A percentile compares a stretch with the other conserved stretches of the same genome.
phyloP scores from a whole-genome alignment of 2,888 invertebrate genomes.

The Neoitamus cyanurus region DNA sequence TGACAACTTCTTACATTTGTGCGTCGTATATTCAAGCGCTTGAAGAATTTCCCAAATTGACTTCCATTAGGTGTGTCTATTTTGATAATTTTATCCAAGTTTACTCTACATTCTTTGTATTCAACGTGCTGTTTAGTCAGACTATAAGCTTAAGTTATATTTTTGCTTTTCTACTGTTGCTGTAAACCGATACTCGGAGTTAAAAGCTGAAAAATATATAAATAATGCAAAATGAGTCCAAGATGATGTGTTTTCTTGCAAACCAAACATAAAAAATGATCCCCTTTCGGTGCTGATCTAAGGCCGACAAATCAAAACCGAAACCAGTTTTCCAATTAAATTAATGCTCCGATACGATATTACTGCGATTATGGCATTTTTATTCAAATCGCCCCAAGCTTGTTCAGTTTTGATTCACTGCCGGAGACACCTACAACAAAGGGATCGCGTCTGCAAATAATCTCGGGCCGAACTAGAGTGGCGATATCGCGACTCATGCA shows the following conservation, averaged over 20 bases:
- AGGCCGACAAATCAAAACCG: background rate
- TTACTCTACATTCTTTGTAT: constrained; percentile 19
- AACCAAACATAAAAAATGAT: background rate
- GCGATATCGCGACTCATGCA: background rate
- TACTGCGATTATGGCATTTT: background rate
- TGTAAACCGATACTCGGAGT: background rate
- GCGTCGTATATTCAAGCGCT: constrained; percentile 66
- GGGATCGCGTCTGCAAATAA: background rate
- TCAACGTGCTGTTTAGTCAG: background rate
- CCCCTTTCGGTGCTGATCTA: constrained; percentile 27
- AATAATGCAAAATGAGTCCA: background rate
- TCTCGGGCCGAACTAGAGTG: background rate
- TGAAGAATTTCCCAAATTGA: constrained; percentile 50
- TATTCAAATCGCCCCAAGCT: background rate
- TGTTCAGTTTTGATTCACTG: background rate
- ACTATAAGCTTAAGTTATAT: constrained; percentile 1
- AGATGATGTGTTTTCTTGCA: background rate
- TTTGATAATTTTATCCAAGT: background rate
- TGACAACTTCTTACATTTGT: constrained; percentile 96
- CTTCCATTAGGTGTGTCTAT: background rate
- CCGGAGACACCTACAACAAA: background rate
- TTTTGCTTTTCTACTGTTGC: background rate
- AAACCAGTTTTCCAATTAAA: constrained; percentile 20
- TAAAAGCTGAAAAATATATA: background rate
- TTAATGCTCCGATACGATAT: background rate